phyloP scores from a whole-genome alignment of 2,888 invertebrate species.

The Thumatha senex region DNA sequence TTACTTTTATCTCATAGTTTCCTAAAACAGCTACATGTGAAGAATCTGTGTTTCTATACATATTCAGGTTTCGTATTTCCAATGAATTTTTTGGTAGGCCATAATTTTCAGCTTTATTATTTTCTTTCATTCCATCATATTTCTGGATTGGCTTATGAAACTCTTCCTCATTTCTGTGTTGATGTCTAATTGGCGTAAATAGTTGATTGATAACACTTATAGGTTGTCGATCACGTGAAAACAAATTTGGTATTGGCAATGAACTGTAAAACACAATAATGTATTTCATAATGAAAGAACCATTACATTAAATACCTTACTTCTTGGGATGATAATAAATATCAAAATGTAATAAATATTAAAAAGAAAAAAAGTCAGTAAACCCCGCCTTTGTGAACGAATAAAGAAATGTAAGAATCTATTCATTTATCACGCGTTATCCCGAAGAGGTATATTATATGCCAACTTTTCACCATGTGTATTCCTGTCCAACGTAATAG shows the following conservation, averaged over 20 bases:
- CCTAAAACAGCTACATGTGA: neutral
- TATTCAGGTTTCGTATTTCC: neutral
- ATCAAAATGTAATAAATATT: too few species aligned
- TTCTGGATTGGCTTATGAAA: neutral
- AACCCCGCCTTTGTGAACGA: too few species aligned
- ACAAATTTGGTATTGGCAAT: constrained; percentile 6
- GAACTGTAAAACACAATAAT: neutral
- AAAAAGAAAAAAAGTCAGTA: too few species aligned
- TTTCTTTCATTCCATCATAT: neutral
- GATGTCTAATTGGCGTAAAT: constrained; percentile 7
- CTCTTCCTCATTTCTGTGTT: neutral
- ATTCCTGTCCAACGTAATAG: too few species aligned
- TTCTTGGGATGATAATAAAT: too few species aligned
- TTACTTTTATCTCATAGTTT: neutral
- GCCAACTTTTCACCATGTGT: too few species aligned
- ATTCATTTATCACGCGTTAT: too few species aligned
- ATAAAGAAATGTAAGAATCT: too few species aligned
- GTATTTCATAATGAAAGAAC: too few species aligned
- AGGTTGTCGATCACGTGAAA: constrained; percentile 5
- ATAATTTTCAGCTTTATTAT: neutral
- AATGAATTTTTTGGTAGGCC: neutral
- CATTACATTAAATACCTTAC: too few species aligned
- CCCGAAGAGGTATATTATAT: too few species aligned
- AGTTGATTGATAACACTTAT: constrained; percentile 12
- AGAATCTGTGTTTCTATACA: neutral